A percentile compares a stretch with the other conserved stretches of the same genome.
Evolutionary conservation across 2,113 vertebrate species (phyloP).

Genomic region (Bubalus kerabau): DNA sequence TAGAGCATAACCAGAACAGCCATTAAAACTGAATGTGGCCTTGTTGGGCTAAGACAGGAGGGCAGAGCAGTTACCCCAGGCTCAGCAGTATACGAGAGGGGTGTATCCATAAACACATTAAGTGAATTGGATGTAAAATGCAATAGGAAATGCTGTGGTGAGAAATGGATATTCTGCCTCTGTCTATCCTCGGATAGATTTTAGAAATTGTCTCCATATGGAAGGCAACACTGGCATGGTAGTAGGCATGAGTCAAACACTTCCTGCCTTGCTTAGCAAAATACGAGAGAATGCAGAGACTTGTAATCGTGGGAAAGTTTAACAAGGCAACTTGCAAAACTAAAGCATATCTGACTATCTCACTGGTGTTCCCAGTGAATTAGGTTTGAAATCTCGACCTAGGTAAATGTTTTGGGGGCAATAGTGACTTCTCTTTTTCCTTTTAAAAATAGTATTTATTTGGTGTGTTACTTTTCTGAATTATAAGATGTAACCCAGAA

Average conservation of each 20-base stretch:
- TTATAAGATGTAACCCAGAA: neutral
- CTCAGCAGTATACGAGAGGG: neutral
- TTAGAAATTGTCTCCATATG: neutral
- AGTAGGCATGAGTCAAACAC: neutral
- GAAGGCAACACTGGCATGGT: neutral
- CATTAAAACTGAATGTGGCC: neutral
- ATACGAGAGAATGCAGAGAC: neutral
- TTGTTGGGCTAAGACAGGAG: neutral
- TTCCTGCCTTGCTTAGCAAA: neutral
- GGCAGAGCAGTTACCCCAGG: neutral
- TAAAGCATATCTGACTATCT: neutral
- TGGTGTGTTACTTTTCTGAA: neutral
- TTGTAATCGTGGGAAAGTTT: neutral
- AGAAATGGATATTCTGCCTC: neutral
- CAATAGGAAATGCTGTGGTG: neutral
- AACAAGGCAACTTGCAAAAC: neutral
- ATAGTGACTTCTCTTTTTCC: neutral
- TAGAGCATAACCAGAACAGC: neutral
- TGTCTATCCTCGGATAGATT: neutral
- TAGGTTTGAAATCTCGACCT: neutral
- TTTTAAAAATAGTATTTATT: neutral
- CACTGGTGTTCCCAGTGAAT: neutral
- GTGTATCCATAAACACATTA: neutral
- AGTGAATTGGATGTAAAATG: neutral
- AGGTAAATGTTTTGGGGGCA: neutral